Evolutionary conservation across 1,140 invertebrate species (phyloP).

Genomic region (Brachionus manjavacas): DNA sequence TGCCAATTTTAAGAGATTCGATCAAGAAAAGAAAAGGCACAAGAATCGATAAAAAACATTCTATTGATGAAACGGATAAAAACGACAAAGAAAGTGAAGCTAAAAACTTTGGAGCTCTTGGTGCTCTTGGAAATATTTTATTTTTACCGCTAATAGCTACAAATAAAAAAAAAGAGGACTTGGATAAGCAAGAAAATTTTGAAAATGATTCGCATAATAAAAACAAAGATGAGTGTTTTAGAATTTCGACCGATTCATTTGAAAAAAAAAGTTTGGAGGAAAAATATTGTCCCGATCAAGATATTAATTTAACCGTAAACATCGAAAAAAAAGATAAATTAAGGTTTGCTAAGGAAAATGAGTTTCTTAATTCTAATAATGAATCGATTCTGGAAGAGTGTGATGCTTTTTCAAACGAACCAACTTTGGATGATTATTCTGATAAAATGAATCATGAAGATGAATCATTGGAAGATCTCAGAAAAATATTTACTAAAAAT

Average conservation of each 20-base stretch:
- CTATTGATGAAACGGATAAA: neutral
- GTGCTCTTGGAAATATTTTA: neutral
- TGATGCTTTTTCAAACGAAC: neutral
- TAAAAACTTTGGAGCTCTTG: neutral
- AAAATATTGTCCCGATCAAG: neutral
- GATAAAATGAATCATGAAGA: neutral
- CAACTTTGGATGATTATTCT: neutral
- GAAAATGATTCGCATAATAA: neutral
- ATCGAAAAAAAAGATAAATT: neutral
- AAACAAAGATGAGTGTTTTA: neutral
- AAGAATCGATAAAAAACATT: neutral
- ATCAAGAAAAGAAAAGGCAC: neutral
- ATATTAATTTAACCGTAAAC: neutral
- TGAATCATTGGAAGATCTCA: neutral
- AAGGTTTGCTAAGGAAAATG: neutral
- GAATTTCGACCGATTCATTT: neutral
- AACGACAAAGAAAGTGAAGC: neutral
- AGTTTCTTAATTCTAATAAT: neutral
- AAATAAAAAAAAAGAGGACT: neutral
- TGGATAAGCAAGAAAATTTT: neutral
- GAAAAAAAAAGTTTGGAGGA: neutral
- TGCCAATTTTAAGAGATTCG: neutral
- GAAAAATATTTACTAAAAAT: neutral
- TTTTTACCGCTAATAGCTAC: neutral
- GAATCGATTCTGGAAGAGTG: neutral